Base-by-base conservation (phyloP, 2,797 vertebrate species). In the Pipistrellus nathusii region DNA sequence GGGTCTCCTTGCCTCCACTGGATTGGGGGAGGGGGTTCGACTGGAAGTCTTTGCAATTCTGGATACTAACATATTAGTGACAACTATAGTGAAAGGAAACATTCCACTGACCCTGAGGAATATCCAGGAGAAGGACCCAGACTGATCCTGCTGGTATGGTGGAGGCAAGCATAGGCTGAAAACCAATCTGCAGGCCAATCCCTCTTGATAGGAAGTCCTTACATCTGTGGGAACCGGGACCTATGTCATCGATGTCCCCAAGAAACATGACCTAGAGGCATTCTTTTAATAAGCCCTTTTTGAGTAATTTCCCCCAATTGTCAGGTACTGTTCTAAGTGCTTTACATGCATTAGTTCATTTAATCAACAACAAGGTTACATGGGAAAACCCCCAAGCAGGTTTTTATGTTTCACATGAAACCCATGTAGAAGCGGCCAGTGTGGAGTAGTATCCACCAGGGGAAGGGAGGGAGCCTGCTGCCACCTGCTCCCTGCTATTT, bases 401-500 rank as follows among this genome's bases (percentile, higher is more conserved):
- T 51, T 83, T 90, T 82, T 41, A 62, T 73, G 77, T 75, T 92
- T 84, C 32, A 20, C 9, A 0, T 82, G 41, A 46, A 95, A 76
- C 35, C 9, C 9, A 0, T 35, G 10, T 48, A 57, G 48, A 82
- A 53, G 62, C 20, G 51, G 64, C 55, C 88, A 51, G 7, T 5
- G 18, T 44, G 20, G n/a, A 62, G n/a, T 7, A 10, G 66, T 53
- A 46, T 73, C 78, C 11, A 4, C 77, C 32, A 20, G 32, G 64
- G 85, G 66, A n/a, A 41, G 18, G 35, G 80, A 25, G 27, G 55
- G 17, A 30, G 44, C 57, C 13, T 38, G 8, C 20, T 2, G 5
- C 82, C 88, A 90, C 88, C 91, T 94, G 80, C 35, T 94, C 53
- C 88, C 57, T 84, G 69, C 78, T 66, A 20, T 73, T 78, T 64